A percentile compares a stretch with the other conserved stretches of the same genome.
phyloP scores from a whole-genome alignment of 2,113 vertebrate genomes.

The Octodon degus region DNA sequence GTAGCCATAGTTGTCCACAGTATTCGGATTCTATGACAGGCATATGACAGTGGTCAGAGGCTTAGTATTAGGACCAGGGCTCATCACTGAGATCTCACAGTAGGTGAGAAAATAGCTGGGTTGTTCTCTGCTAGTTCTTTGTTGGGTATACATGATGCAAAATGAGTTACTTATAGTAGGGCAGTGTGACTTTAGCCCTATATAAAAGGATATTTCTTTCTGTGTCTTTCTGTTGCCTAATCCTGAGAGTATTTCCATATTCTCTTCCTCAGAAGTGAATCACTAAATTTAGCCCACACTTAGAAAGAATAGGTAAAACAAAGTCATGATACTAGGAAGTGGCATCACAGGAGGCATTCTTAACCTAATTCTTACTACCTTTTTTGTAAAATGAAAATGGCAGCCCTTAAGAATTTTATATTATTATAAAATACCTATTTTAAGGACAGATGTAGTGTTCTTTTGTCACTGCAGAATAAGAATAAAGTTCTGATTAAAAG shows the following conservation, averaged over 20 bases:
- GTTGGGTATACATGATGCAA: neutral
- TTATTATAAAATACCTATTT: neutral
- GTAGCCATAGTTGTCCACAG: too few species aligned
- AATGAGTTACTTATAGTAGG: neutral
- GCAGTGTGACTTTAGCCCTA: neutral
- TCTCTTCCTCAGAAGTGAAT: neutral
- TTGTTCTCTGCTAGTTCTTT: neutral
- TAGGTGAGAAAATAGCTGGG: neutral
- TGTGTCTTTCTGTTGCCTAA: neutral
- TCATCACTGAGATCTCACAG: neutral
- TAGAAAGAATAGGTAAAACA: neutral
- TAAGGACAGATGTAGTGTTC: neutral
- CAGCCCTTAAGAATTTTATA: neutral
- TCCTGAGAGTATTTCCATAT: neutral
- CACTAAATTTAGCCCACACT: neutral
- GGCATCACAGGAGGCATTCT: neutral
- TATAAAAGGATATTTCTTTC: neutral
- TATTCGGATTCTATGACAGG: neutral
- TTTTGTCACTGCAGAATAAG: neutral
- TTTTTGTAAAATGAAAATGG: conserved; percentile 1
- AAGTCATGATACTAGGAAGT: neutral
- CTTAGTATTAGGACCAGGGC: neutral
- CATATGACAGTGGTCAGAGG: neutral
- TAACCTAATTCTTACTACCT: neutral
- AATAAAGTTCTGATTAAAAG: neutral